These are phyloP conservation scores for Megalopta genalis DNA, from an alignment of 1,140 invertebrate species.

Conservation along the genomic window DNA sequence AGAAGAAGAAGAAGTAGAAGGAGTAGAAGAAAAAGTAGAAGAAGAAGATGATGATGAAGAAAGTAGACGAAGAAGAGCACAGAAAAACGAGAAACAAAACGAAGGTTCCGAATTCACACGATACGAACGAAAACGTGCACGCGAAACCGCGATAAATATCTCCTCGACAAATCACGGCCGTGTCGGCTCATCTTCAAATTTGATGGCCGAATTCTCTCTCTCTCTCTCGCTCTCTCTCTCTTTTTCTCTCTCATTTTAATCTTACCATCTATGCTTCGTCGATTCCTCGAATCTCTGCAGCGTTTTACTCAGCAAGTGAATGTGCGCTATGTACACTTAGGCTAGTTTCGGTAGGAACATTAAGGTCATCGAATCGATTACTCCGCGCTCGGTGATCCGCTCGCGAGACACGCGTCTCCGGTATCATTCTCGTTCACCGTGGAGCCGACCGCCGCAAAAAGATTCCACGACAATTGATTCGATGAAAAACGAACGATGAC, in stretches of 20 bases:
- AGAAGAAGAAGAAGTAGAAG: too few species aligned
- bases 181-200: background rate
- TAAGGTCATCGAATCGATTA: constrained; percentile 63
- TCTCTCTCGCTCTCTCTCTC: background rate
- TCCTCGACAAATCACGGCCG: constrained; percentile 8
- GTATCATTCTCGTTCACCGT: too few species aligned
- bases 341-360: constrained; percentile 72
- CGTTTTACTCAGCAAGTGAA: constrained; percentile 40
- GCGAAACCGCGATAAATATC: constrained; percentile 25
- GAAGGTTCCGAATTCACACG: constrained; percentile 7
- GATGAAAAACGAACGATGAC: too few species aligned
- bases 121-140: constrained; percentile 1
- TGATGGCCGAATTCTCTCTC: too few species aligned
- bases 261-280: constrained; percentile 20
- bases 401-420: constrained; percentile 20
- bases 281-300: constrained; percentile 21
- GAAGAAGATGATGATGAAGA: too few species aligned
- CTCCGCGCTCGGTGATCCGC: constrained; percentile 20
- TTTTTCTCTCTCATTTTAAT: background rate
- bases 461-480: too few species aligned
- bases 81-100: constrained; percentile 8
- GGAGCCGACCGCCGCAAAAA: too few species aligned
- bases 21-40: too few species aligned
- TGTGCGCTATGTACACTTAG: constrained; percentile 63
- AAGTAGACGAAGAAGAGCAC: too few species aligned